Evolutionary conservation across 2,888 invertebrate genomes (phyloP), one percentile per base, ranked within the genome.

Genomic region (Muschampia staudingeri): DNA sequence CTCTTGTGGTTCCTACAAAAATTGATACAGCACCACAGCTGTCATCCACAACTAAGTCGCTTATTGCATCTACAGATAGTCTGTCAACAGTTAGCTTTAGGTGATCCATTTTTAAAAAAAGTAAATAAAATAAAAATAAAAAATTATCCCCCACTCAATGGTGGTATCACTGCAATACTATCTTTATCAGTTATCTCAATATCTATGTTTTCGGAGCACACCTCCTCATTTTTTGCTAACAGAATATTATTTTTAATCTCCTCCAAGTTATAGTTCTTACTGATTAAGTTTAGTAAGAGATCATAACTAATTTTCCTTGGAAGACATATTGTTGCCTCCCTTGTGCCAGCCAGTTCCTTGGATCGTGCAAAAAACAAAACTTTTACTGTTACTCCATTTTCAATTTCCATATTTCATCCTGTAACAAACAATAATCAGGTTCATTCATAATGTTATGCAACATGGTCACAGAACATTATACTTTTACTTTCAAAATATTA

Each of bases 81-180:
- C 97, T 97, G 61, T 98, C 97, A 0, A 97, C 91, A 0, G 98
- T 97, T 72, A 99, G 92, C 91, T 98, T 97, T 25, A 99, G 90
- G 87, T 97, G 97, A 95, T 99, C 98, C 98, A 98, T 98, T n/a
- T 61, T 78, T 88, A n/a, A 48, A 7, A 76, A 19, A 5, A 30
- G 25, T 5, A 6, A 44, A 48, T 12, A 40, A 61, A 72, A 0
- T 12, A 11, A 37, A 37, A n/a, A 12, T 7, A 14, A 52, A 34
- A 19, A 19, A 44, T 96, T 97, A 98, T 89, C 99, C 99, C 89
- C 99, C 99, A 95, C 99, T 99, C 76, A 99, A 97, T 0, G 99
- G 99, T 78, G 99, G 99, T 91, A 99, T 99, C 16, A 99, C 97
- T 84, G 99, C 99, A 84, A 99, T 97, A 93, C 98, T 98, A 97